Conservation (phyloP, 2,888 invertebrate genomes). For the Loripinus fragilis region DNA sequence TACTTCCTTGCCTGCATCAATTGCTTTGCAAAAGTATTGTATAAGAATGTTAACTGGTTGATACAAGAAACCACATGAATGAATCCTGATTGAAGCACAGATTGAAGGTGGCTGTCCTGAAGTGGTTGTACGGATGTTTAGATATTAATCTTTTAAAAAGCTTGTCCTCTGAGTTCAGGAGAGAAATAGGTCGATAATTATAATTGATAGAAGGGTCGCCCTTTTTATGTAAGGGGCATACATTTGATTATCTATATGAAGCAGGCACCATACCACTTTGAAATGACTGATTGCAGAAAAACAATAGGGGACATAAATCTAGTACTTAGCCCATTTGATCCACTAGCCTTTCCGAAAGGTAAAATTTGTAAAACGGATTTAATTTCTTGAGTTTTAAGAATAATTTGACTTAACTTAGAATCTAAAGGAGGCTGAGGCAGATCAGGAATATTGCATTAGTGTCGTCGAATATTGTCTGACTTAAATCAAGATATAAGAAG, state of each 20-base stretch:
- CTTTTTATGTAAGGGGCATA: background rate
- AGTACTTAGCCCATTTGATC: too few species aligned
- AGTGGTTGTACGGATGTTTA: background rate
- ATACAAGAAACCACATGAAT: background rate
- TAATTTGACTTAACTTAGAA: too few species aligned
- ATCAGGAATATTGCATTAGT: too few species aligned
- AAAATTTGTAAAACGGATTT: too few species aligned
- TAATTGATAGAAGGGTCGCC: background rate
- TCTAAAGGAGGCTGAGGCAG: too few species aligned
- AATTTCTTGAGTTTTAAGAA: too few species aligned
- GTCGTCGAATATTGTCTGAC: too few species aligned
- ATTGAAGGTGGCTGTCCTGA: background rate
- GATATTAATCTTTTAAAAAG: background rate
- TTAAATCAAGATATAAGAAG: too few species aligned
- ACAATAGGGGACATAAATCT: background rate
- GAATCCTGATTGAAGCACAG: background rate
- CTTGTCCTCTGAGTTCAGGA: background rate
- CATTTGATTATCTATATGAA: background rate
- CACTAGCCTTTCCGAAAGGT: too few species aligned
- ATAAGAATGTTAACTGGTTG: background rate
- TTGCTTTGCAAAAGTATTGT: too few species aligned
- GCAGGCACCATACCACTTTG: background rate
- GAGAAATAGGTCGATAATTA: background rate
- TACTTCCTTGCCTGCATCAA: too few species aligned
- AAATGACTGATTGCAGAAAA: background rate